These are phyloP conservation scores for Propithecus deckenii DNA, from an alignment of 2,797 vertebrate species.

Conservation along the genomic window DNA sequence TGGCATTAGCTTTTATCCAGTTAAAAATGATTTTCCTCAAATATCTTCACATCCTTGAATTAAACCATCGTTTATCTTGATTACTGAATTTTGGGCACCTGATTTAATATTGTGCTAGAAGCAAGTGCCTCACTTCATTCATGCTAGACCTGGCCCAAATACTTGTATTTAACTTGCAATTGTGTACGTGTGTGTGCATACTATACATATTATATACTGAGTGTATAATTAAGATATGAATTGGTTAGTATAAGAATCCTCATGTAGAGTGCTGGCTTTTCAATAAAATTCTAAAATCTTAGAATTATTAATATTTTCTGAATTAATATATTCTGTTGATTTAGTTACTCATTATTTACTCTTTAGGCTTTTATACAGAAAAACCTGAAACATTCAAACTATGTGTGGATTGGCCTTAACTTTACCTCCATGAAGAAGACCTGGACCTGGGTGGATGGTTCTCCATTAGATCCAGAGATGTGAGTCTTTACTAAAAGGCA, in stretches of 20 bases:
- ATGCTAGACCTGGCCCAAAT: background rate
- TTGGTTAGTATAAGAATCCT: background rate
- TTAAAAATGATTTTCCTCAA: background rate
- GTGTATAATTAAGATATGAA: background rate
- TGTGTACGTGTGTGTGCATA: background rate
- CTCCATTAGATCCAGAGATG: slow-evolving; percentile 40
- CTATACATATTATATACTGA: background rate
- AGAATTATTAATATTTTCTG: no score
- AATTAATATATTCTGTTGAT: background rate
- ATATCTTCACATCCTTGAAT: background rate
- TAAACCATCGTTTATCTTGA: background rate
- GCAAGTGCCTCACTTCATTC: background rate
- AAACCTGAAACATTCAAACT: slow-evolving; percentile 52
- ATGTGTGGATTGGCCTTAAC: slow-evolving; percentile 71
- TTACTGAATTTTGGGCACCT: background rate
- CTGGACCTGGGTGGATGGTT: slow-evolving; percentile 70
- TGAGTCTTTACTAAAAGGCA: slow-evolving; percentile 29
- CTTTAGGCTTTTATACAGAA: slow-evolving; percentile 63
- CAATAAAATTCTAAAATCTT: background rate
- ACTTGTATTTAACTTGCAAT: background rate
- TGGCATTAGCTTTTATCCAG: background rate
- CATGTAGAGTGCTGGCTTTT: background rate
- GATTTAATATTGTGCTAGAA: background rate
- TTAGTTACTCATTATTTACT: background rate
- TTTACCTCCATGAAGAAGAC: background rate